Evolutionary conservation across 2,888 invertebrate species (phyloP).

Genomic region (Tetrapedia diversipes): DNA sequence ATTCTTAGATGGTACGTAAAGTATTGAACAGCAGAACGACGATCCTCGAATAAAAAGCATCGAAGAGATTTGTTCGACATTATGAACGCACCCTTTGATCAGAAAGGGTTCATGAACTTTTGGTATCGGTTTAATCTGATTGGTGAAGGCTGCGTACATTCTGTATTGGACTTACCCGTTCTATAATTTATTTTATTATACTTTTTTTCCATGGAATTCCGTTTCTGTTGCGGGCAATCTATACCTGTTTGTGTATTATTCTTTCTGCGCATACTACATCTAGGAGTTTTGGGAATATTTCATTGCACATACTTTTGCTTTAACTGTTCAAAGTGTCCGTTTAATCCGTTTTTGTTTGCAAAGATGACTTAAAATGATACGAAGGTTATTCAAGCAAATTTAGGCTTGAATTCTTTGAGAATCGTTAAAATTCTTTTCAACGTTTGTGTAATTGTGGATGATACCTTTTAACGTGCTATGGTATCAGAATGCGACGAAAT

Average conservation of each 20-base stretch:
- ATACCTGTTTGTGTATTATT: not conserved
- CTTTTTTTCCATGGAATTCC: constrained; percentile 74
- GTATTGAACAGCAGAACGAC: constrained; percentile 25
- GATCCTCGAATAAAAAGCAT: constrained; percentile 44
- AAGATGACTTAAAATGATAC: too few relatives aligned
- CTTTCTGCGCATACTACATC: not conserved
- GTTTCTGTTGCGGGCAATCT: constrained; percentile 65
- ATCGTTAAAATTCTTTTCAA: too few relatives aligned
- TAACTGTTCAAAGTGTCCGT: too few relatives aligned
- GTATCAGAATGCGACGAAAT: too few relatives aligned
- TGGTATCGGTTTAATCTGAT: constrained; percentile 75
- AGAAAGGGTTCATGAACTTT: constrained; percentile 50
- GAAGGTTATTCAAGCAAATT: too few relatives aligned
- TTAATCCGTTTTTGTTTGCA: too few relatives aligned
- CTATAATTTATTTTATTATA: constrained; percentile 76
- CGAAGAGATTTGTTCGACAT: constrained; percentile 52
- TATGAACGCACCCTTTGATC: constrained; percentile 53
- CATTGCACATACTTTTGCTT: too few relatives aligned
- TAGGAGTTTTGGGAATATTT: not conserved
- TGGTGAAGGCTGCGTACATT: constrained; percentile 75
- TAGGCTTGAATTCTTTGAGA: too few relatives aligned
- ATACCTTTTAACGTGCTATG: too few relatives aligned
- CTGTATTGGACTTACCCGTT: constrained; percentile 73
- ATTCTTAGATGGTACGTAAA: constrained; percentile 82
- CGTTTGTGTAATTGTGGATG: too few relatives aligned